Evolutionary conservation across 2,113 vertebrate genomes (phyloP).

Genomic region (Podarcis cretensis): DNA sequence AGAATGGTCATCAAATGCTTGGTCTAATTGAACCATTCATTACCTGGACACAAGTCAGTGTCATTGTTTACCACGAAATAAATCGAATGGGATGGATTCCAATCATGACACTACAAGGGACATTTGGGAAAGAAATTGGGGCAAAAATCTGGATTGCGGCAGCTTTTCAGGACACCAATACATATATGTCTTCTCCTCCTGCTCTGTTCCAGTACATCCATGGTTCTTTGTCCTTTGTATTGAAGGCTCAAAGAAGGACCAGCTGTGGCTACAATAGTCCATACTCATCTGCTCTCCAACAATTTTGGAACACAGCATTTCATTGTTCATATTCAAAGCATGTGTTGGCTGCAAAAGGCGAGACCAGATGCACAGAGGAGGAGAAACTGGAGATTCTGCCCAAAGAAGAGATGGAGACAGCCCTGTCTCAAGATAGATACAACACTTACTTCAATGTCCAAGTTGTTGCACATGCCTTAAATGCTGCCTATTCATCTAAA

Average conservation of each 20-base stretch:
- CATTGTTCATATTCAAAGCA: background rate
- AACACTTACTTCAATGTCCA: too few relatives aligned
- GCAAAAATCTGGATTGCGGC: too few relatives aligned
- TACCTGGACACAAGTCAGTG: background rate
- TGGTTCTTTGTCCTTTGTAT: background rate
- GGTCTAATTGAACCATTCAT: background rate
- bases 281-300: background rate
- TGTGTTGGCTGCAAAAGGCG: background rate
- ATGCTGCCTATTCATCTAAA: background rate
- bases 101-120: background rate
- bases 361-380: too few relatives aligned
- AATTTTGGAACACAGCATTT: background rate
- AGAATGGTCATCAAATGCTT: too few relatives aligned
- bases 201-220: too few relatives aligned
- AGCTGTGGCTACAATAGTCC: background rate
- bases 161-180: too few relatives aligned
- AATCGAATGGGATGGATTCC: background rate
- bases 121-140: too few relatives aligned
- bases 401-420: too few relatives aligned
- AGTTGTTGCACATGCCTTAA: background rate
- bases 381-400: too few relatives aligned
- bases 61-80: background rate
- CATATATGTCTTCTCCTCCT: too few relatives aligned
- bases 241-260: background rate
- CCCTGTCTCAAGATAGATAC: too few relatives aligned